A percentile compares a stretch with the other conserved stretches of the same genome.
Conservation (phyloP, 2,797 vertebrate genomes). For the Syndactyla subalaris region DNA sequence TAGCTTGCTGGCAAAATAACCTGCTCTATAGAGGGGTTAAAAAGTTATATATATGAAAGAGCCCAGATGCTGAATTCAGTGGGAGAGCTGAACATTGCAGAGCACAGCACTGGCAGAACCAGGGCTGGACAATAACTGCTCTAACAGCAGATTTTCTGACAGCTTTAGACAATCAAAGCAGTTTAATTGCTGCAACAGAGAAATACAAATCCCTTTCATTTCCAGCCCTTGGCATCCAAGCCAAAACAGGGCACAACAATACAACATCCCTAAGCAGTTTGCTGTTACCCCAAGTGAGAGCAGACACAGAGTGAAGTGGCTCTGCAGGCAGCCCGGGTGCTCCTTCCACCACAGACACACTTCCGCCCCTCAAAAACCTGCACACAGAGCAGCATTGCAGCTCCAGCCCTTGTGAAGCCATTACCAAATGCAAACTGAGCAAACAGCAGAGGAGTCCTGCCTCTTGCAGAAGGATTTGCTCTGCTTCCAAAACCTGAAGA, state of each 20-base stretch:
- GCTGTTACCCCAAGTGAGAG: not conserved
- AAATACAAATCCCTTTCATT: constrained; percentile 14
- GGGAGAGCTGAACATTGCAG: not conserved
- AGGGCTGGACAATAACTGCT: not conserved
- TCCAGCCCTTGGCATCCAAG: not conserved
- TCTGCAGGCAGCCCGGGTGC: not conserved
- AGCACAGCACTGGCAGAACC: not conserved
- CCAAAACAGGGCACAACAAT: not conserved
- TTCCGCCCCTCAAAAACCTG: not conserved
- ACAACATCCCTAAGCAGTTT: not conserved
- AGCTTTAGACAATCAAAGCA: not conserved
- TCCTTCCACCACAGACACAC: not conserved
- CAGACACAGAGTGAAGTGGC: not conserved
- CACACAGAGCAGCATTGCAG: not conserved
- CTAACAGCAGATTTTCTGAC: not conserved
- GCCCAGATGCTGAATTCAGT: not conserved
- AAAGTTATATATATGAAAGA: not conserved
- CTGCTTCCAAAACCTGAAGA: not conserved
- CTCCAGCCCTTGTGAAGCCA: not conserved
- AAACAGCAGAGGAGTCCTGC: not conserved
- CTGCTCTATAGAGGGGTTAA: not conserved
- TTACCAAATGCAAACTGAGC: not conserved
- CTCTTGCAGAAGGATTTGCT: not conserved
- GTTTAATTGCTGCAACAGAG: not conserved
- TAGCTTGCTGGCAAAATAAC: not conserved